These are phyloP conservation scores for Scatophagus argus DNA, from an alignment of 2,113 vertebrate species.

Conservation along the genomic window DNA sequence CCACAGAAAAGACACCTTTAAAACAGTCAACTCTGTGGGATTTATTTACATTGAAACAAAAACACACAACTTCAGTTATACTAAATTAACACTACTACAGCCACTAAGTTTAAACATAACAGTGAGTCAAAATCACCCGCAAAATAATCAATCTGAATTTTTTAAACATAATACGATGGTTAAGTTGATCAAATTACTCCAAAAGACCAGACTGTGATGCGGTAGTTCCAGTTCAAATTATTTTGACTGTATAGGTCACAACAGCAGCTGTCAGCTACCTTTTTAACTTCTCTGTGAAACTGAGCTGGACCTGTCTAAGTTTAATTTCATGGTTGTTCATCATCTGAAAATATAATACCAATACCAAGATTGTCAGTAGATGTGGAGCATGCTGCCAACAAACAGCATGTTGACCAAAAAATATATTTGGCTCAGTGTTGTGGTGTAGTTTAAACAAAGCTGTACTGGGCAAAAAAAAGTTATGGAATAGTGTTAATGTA, in stretches of 20 bases:
- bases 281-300: background rate
- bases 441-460: slow-evolving; percentile 1
- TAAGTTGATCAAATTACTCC: background rate
- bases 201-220: background rate
- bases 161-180: too few species aligned
- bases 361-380: background rate
- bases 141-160: too few species aligned
- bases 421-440: background rate
- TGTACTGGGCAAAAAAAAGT: too few species aligned
- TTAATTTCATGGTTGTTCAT: background rate
- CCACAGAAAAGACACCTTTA: too few species aligned
- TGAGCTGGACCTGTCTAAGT: background rate
- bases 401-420: background rate
- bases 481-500: too few species aligned
- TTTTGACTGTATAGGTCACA: background rate
- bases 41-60: too few species aligned
- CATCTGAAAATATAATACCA: background rate
- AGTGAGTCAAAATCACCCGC: too few species aligned
- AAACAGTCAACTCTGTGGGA: too few species aligned
- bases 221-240: background rate
- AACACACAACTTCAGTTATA: too few species aligned
- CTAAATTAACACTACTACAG: too few species aligned
- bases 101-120: too few species aligned
- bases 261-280: background rate
- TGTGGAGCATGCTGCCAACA: background rate